Percentiles rank a stretch among this genome's conserved stretches.
These are phyloP conservation scores for Amblyopsis hoosieri DNA, from an alignment of 2,797 vertebrate species.

Conservation along the genomic window DNA sequence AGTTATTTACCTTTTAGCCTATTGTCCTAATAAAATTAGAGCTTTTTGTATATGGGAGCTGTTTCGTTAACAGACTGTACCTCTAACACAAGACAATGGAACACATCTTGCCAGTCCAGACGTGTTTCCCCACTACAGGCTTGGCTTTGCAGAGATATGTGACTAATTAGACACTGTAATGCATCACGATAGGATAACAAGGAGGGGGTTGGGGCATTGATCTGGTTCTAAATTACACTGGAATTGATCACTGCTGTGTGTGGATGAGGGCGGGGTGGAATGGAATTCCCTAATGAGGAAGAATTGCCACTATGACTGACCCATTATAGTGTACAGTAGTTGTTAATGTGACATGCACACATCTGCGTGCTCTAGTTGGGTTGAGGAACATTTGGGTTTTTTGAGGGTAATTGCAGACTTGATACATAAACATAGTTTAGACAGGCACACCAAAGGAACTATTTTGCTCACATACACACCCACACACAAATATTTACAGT, in stretches of 20 bases:
- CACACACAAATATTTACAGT: slow-evolving; percentile 31
- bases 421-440: too few species aligned
- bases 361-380: too few species aligned
- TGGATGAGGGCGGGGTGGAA: slow-evolving; percentile 43
- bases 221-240: slow-evolving; percentile 62
- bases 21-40: background rate
- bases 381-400: too few species aligned
- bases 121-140: slow-evolving; percentile 26
- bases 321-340: too few species aligned
- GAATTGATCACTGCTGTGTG: slow-evolving; percentile 63
- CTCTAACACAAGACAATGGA: background rate
- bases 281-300: slow-evolving; percentile 66
- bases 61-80: slow-evolving; percentile 38
- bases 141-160: slow-evolving; percentile 27
- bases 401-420: too few species aligned
- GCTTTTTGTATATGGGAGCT: background rate
- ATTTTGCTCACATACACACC: too few species aligned
- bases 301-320: slow-evolving; percentile 58
- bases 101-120: slow-evolving; percentile 35
- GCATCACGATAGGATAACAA: slow-evolving; percentile 47
- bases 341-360: too few species aligned
- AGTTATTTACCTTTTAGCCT: background rate
- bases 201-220: slow-evolving; percentile 59
- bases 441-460: too few species aligned
- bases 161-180: slow-evolving; percentile 63